A percentile compares a stretch with the other conserved stretches of the same genome.
phyloP scores from a whole-genome alignment of 2,888 invertebrate genomes.

The Drosophila mimica region DNA sequence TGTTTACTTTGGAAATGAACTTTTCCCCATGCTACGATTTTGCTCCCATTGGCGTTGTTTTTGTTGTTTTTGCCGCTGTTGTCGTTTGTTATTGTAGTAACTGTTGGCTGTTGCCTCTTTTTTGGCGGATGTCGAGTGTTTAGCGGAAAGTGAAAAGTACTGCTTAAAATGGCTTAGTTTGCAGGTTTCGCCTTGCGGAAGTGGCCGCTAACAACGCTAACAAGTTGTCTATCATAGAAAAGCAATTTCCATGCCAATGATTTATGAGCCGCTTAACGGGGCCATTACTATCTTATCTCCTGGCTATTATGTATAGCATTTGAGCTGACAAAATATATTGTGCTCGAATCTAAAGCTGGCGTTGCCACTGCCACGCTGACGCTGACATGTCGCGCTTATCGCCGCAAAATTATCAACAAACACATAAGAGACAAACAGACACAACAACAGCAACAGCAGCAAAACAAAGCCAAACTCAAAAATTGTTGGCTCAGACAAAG shows the following conservation, averaged over 20 bases:
- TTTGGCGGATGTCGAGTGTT: constrained; percentile 76
- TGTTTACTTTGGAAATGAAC: constrained; percentile 74
- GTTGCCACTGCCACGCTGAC: constrained; percentile 59
- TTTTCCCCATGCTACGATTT: constrained; percentile 62
- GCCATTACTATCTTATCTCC: constrained; percentile 77
- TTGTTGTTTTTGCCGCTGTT: constrained; percentile 22
- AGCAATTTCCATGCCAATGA: constrained; percentile 81
- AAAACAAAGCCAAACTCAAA: constrained; percentile 49
- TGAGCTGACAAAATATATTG: constrained; percentile 82
- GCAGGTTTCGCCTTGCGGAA: constrained; percentile 78
- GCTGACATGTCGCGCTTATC: constrained; percentile 82
- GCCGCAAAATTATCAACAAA: constrained; percentile 77
- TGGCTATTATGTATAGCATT: constrained; percentile 80
- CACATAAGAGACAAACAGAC: constrained; percentile 48
- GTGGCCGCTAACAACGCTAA: constrained; percentile 53
- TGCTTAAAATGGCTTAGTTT: constrained; percentile 81
- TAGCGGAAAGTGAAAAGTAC: constrained; percentile 81
- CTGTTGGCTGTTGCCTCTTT: constrained; percentile 24
- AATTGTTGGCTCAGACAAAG: constrained; percentile 45
- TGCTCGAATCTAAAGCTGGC: constrained; percentile 78
- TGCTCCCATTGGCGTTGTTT: constrained; percentile 31
- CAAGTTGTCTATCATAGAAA: constrained; percentile 81
- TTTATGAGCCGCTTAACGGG: constrained; percentile 81
- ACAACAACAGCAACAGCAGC: constrained; percentile 33
- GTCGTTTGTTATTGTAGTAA: constrained; percentile 30